Base-by-base conservation (phyloP, 2,113 vertebrate species). In the Thamnaconus septentrionalis region DNA sequence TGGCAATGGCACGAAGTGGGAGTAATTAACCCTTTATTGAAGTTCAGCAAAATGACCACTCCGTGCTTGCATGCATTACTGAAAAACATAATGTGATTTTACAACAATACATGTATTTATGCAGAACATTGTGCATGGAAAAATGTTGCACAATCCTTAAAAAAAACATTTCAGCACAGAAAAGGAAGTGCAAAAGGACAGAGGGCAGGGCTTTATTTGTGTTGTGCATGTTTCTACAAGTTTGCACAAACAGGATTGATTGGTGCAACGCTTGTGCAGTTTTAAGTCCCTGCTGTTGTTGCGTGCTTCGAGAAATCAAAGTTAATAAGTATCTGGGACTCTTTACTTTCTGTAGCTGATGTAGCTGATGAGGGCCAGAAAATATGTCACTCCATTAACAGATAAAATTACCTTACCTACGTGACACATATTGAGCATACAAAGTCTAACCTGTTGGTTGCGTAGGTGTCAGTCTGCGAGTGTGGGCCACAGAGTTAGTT, bases 161-260 rank as follows among this genome's bases (percentile, higher is more conserved):
- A 31, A 31, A 31, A 31, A 31, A 31, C 18, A 31, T 57, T 50
- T 48, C n/a, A 62, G 59, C 3, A 4, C 5, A 56, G 41, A 59
- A 52, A 64, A 41, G 9, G 61, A 64, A 70, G 41, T 40, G 61
- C 40, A 68, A 77, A 59, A 58, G 69, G 10, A 83, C n/a, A 76
- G 18, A 60, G 67, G 71, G 62, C 2, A 54, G 78, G 49, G 53
- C 58, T 59, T 5, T 66, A 71, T 5, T 2, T 0, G 5, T 57
- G 11, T 73, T 64, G 69, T 72, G 12, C 10, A 43, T 55, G 41
- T 58, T 50, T 66, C 40, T 70, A 59, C 55, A 60, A 56, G 6
- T 8, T 53, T 11, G 11, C 52, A 66, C 18, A 61, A 69, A 66
- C 44, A 59, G 5, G 39, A 3, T 8, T 56, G 7, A 59, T 55